Evolutionary conservation across 2,888 invertebrate genomes (phyloP), one percentile per base, ranked within the genome.

Genomic region (Julus scandinavius): DNA sequence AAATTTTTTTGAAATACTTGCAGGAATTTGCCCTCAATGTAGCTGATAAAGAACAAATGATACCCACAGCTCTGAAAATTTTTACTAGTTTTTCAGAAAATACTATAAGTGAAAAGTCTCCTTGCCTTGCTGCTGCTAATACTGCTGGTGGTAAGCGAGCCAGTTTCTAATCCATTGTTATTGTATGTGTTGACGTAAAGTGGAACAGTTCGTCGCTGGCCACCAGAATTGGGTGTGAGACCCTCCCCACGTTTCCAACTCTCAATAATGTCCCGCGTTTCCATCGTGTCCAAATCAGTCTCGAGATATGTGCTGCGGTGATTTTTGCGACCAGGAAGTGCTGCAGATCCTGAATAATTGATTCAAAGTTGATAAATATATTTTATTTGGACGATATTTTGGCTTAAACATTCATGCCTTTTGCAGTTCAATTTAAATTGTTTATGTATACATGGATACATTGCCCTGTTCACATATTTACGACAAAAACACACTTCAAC

Each of bases 241-340:
- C 89, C 49, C 17, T 88, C 88, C 11, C 49, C 86, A 2, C 41
- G 80, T 20, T 88, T 87, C 80, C 88, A 86, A 20, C 83, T 87
- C 41, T 89, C 89, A 4, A 89, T 72, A 1, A 91, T 88, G 90
- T 97, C 97, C 87, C 95, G 93, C 0, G 96, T 95, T 89, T 95
- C 94, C 91, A 96, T 95, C 0, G 96, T 95, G 92, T 98, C 98
- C 49, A 98, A 93, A 92, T 98, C 98, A 0, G 98, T 98, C 93
- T 98, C 97, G 88, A 96, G 94, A 96, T 98, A 97, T 0, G 95
- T 94, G 2, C 95, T 95, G 86, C 94, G 95, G 29, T 94, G 94
- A 88, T 94, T 93, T 91, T 94, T 94, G n/a, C 90, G 90, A 9
- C 90, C 88, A 9, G 90, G 90, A 29, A 90, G 88, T n/a, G 90